These are phyloP conservation scores for Coregonus clupeaformis DNA, from an alignment of 2,113 vertebrate species.

Conservation along the genomic window DNA sequence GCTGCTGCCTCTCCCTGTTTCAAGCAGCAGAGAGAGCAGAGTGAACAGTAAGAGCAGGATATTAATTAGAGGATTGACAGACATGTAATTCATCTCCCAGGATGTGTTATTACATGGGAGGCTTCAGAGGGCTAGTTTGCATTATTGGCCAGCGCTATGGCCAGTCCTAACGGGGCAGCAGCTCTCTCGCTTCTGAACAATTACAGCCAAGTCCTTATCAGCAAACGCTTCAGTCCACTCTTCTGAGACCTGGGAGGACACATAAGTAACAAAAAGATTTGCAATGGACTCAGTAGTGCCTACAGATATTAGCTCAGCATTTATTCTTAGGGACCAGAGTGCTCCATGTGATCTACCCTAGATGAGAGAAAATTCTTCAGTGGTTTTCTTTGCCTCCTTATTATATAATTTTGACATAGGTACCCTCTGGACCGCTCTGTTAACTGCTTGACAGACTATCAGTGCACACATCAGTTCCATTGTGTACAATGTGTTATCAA, in stretches of 20 bases:
- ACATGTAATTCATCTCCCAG: slow-evolving; percentile 75
- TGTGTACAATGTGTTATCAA: neutral
- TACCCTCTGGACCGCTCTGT: slow-evolving; percentile 20
- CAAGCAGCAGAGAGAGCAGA: slow-evolving; percentile 50
- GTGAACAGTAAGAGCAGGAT: slow-evolving; percentile 44
- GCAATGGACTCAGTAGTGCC: slow-evolving; percentile 66
- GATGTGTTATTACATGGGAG: slow-evolving; percentile 76
- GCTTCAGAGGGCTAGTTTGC: slow-evolving; percentile 74
- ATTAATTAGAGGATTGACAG: slow-evolving; percentile 77
- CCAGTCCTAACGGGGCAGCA: slow-evolving; percentile 68
- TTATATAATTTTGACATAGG: neutral
- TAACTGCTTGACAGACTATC: slow-evolving; percentile 39
- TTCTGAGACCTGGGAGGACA: slow-evolving; percentile 60
- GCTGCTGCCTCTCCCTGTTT: slow-evolving; percentile 41
- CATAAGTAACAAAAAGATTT: slow-evolving; percentile 58
- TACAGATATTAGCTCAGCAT: slow-evolving; percentile 44
- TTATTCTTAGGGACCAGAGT: too few relatives aligned
- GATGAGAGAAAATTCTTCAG: too few relatives aligned
- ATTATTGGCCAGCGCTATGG: slow-evolving; percentile 75
- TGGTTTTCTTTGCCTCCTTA: too few relatives aligned
- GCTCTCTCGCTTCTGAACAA: slow-evolving; percentile 72
- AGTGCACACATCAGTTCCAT: slow-evolving; percentile 30
- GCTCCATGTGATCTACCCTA: slow-evolving; percentile 7
- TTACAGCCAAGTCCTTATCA: slow-evolving; percentile 74
- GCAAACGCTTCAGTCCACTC: slow-evolving; percentile 66